phyloP scores from a whole-genome alignment of 2,113 vertebrate genomes.

The Clarias gariepinus region DNA sequence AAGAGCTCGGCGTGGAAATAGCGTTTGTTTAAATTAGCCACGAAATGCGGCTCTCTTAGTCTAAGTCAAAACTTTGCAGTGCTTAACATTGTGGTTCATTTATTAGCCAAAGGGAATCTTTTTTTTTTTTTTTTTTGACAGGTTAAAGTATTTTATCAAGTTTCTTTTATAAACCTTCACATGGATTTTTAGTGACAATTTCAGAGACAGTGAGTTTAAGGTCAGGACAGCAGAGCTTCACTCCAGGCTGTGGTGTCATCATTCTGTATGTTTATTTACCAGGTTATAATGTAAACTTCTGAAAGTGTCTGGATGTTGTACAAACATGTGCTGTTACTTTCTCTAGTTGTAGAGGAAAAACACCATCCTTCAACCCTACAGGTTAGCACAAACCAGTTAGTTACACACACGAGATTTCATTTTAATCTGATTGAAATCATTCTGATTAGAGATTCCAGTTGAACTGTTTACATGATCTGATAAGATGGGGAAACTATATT shows the following conservation, averaged over 20 bases:
- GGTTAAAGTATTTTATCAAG: slow-evolving; percentile 3
- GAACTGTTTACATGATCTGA: too few relatives aligned
- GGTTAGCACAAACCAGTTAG: not conserved
- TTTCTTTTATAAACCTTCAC: not conserved
- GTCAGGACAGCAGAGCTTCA: not conserved
- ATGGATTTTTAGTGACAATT: too few relatives aligned
- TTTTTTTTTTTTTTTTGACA: not conserved
- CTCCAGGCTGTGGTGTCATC: not conserved
- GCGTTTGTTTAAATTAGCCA: slow-evolving; percentile 5
- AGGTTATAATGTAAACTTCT: not conserved
- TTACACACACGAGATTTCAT: too few relatives aligned
- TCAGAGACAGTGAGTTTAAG: not conserved
- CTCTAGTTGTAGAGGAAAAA: not conserved
- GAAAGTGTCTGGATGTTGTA: not conserved
- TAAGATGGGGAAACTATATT: too few relatives aligned
- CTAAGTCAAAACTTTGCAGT: not conserved
- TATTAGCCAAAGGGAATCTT: not conserved
- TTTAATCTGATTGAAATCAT: too few relatives aligned
- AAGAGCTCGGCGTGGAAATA: not conserved
- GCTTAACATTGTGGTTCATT: not conserved
- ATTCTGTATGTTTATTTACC: not conserved
- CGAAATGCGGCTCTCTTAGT: not conserved
- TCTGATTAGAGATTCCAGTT: too few relatives aligned
- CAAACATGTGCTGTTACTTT: not conserved
- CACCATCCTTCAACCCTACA: not conserved